Evolutionary conservation across 2,113 vertebrate genomes (phyloP).

Genomic region (Dasyornis broadbenti): DNA sequence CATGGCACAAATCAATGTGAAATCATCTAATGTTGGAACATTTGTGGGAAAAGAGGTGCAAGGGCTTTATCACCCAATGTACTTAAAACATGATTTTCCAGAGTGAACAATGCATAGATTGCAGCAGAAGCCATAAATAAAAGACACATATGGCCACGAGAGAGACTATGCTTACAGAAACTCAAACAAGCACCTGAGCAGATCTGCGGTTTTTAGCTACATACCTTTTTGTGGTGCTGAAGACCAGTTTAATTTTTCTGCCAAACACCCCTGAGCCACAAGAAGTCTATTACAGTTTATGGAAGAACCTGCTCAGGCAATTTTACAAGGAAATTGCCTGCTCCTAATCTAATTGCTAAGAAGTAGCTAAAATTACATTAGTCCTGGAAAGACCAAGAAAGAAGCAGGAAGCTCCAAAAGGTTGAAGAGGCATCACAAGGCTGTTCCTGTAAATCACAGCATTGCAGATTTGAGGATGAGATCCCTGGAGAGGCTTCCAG

Average conservation of each 20-base stretch:
- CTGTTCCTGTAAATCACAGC: neutral
- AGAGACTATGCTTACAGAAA: neutral
- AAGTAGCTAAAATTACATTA: slow-evolving; percentile 29
- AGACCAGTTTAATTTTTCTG: neutral
- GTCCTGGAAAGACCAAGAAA: neutral
- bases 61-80: neutral
- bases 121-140: neutral
- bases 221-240: neutral
- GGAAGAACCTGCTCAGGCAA: neutral
- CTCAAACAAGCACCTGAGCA: neutral
- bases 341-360: slow-evolving; percentile 24
- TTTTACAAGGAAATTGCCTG: slow-evolving; percentile 13
- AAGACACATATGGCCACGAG: neutral
- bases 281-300: neutral
- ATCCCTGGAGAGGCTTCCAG: neutral
- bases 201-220: neutral
- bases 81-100: neutral
- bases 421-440: neutral
- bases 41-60: neutral
- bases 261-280: neutral
- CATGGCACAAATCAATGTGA: neutral
- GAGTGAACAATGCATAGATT: neutral
- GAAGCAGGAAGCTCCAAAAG: neutral
- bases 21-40: neutral
- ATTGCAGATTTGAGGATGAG: neutral